These are phyloP conservation scores for Cremastinae sp. DNA, from an alignment of 2,888 invertebrate species.

Conservation along the genomic window DNA sequence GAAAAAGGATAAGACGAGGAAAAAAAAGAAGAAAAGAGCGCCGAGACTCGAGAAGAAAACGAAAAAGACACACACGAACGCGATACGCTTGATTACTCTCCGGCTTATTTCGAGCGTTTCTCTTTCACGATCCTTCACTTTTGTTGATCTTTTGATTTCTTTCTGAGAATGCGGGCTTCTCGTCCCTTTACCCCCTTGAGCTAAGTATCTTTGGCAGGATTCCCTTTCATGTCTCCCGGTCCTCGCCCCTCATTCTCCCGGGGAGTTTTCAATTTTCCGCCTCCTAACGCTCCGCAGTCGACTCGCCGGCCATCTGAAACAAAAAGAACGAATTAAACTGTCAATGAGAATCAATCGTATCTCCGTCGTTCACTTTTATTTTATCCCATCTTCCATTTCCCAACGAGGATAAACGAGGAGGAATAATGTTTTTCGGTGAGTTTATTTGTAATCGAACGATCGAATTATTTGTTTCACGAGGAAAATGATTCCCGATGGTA, in stretches of 20 bases:
- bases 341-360: too few species aligned
- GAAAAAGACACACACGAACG: constrained; percentile 34
- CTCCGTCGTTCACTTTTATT: too few species aligned
- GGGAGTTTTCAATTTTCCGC: constrained; percentile 1
- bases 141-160: constrained; percentile 36
- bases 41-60: too few species aligned
- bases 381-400: too few species aligned
- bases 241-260: constrained; percentile 23
- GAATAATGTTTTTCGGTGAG: too few species aligned
- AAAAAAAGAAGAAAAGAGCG: too few species aligned
- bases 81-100: constrained; percentile 41
- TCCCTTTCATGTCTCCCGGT: background rate
- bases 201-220: constrained; percentile 49
- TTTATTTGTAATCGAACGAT: too few species aligned
- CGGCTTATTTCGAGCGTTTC: constrained; percentile 30
- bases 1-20: constrained; percentile 12
- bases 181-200: constrained; percentile 14
- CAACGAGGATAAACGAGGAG: too few species aligned
- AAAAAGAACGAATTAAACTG: too few species aligned
- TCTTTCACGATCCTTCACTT: constrained; percentile 23
- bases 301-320: too few species aligned
- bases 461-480: background rate
- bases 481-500: constrained; percentile 27
- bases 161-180: constrained; percentile 47
- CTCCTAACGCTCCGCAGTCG: background rate